Conservation (phyloP, 2,113 vertebrate genomes). For the Perccottus glenii region DNA sequence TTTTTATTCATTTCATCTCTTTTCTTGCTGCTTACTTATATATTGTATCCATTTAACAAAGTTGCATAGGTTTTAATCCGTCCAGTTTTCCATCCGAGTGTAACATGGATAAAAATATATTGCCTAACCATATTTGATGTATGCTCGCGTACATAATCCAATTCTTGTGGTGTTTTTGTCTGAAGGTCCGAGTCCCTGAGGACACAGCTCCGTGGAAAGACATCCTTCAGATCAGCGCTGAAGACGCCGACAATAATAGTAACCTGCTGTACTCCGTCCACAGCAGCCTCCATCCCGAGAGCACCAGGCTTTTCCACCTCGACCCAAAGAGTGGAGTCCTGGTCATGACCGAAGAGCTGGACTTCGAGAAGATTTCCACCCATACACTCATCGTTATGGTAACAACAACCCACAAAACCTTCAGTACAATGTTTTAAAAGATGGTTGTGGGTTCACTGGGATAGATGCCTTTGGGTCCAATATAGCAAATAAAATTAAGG, state of each 20-base stretch:
- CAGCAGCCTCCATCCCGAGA: conserved; percentile 84
- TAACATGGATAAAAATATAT: too few relatives aligned
- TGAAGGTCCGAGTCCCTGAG: conserved; percentile 83
- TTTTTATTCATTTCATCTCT: too few relatives aligned
- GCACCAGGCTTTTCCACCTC: conserved; percentile 87
- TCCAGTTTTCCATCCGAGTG: too few relatives aligned
- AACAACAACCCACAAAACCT: conserved; percentile 29
- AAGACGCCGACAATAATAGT: conserved; percentile 87
- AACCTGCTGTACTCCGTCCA: conserved; percentile 91
- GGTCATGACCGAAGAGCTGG: conserved; percentile 84
- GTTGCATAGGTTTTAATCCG: too few relatives aligned
- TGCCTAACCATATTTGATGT: too few relatives aligned
- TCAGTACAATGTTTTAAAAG: too few relatives aligned
- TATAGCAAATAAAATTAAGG: too few relatives aligned
- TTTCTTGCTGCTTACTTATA: too few relatives aligned
- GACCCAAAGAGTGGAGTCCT: conserved; percentile 88
- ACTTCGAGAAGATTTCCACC: conserved; percentile 80
- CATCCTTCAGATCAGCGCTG: conserved; percentile 86
- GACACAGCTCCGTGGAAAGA: conserved; percentile 86
- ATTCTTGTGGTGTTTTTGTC: background rate
- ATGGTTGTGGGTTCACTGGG: too few relatives aligned
- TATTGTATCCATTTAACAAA: too few relatives aligned
- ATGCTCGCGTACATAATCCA: too few relatives aligned
- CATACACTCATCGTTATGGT: conserved; percentile 93
- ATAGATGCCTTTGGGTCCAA: too few relatives aligned